phyloP scores from a whole-genome alignment of 64 coral and sea anemone species.

The Pocillopora damicornis region DNA sequence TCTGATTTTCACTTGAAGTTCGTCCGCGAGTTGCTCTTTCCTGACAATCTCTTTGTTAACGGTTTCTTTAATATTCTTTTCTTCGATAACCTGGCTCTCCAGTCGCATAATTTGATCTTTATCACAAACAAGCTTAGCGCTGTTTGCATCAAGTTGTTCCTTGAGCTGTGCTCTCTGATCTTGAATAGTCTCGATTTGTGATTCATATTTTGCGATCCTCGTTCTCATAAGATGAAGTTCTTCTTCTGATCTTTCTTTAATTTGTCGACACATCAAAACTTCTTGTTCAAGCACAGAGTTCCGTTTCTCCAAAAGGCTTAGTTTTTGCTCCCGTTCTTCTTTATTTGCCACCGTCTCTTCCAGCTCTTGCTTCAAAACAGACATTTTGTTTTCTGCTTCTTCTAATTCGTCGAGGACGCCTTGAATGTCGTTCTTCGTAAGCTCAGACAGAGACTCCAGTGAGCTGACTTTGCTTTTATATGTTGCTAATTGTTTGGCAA shows the following conservation, averaged over 20 bases:
- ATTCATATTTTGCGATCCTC: conserved; percentile 56
- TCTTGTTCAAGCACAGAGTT: conserved; percentile 61
- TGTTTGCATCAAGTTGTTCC: conserved; percentile 36
- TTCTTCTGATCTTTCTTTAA: conserved; percentile 55
- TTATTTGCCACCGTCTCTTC: conserved; percentile 45
- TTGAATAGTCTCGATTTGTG: conserved; percentile 54
- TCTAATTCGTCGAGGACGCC: conserved; percentile 49
- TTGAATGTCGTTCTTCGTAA: conserved; percentile 49
- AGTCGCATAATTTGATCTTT: conserved; percentile 65
- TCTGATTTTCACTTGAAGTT: conserved; percentile 38
- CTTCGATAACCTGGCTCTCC: conserved; percentile 52
- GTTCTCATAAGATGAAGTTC: conserved; percentile 37
- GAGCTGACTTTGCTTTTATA: conserved; percentile 36
- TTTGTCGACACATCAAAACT: conserved; percentile 18
- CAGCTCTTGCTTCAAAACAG: conserved; percentile 49
- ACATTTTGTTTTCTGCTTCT: conserved; percentile 58
- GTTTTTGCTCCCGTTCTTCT: conserved; percentile 34
- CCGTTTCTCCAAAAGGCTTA: conserved; percentile 37
- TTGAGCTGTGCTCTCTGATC: conserved; percentile 52
- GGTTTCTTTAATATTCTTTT: conserved; percentile 68
- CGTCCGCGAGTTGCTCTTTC: conserved; percentile 47
- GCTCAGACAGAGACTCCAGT: conserved; percentile 40
- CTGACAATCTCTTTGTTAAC: conserved; percentile 48
- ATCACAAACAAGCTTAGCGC: conserved; percentile 33
- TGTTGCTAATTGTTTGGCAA: conserved; percentile 33